Conservation (phyloP, 2,113 vertebrate species). For the Motacilla tschutschensis region DNA sequence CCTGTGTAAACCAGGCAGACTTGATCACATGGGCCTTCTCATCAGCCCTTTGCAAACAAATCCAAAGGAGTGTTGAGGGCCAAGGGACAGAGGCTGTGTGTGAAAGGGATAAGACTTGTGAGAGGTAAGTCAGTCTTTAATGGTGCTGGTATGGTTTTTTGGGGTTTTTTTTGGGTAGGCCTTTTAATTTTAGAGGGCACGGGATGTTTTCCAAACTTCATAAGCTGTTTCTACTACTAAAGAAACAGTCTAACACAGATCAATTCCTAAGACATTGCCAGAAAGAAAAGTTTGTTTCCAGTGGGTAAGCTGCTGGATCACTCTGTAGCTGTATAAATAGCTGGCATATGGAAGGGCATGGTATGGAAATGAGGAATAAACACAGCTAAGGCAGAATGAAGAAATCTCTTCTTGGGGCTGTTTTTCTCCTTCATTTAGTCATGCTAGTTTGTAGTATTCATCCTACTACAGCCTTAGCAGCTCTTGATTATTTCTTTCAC, state of each 20-base stretch:
- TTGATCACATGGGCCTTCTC: background rate
- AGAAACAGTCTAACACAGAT: background rate
- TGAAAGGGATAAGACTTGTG: background rate
- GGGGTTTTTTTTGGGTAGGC: background rate
- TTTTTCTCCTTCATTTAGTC: background rate
- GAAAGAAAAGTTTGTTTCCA: background rate
- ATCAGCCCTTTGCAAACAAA: background rate
- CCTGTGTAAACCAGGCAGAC: background rate
- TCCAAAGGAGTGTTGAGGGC: background rate
- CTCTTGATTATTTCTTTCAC: background rate
- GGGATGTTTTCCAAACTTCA: background rate
- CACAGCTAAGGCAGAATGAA: background rate
- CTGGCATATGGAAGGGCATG: background rate
- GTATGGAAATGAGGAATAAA: constrained; percentile 15
- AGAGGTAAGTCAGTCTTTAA: background rate
- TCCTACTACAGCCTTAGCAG: background rate
- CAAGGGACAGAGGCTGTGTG: background rate
- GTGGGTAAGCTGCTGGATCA: background rate
- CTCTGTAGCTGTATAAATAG: background rate
- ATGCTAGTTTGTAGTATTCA: background rate
- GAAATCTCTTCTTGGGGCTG: background rate
- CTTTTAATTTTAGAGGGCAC: background rate
- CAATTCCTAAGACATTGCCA: background rate
- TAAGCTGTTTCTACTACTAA: background rate
- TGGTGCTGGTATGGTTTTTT: background rate